Evolutionary conservation across 2,797 vertebrate genomes (phyloP), one percentile per base, ranked within the genome.

Genomic region (Picus viridis): DNA sequence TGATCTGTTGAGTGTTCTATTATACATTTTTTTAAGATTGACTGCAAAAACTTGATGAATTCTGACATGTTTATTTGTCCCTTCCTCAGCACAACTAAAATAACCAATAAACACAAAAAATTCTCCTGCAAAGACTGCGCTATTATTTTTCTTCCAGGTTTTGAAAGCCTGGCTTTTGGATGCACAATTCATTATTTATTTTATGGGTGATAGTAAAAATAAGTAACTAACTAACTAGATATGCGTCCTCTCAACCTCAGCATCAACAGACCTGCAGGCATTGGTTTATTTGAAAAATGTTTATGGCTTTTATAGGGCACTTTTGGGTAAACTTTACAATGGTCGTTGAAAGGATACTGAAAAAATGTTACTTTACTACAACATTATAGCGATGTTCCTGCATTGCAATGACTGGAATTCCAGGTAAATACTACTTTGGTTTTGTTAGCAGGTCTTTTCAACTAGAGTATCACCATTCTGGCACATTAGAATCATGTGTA

Each of bases 41-140:
- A 93, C 70, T 65, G n/a, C 22, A 67, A 70, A 34, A 65, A 90
- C 77, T 34, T 93, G 92, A 96, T 91, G 59, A 80, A 95, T 89
- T 56, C 23, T 92, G 93, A 92, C 91, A 85, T 67, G 34, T 93
- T 93, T 88, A 91, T 94, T 88, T 94, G 86, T 89, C 91, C 10
- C 29, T 73, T 88, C 43, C 32, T 12, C 15, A 69, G 57, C 17
- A 83, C 69, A 82, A 47, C 49, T 87, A 43, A 92, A 90, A 88
- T 32, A 94, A 80, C 24, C 15, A 61, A 68, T 87, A 93, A 80
- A 91, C 12, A 77, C 6, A 81, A 79, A 85, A 94, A 69, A 2
- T 10, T 68, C 24, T 65, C 29, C 32, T 82, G 10, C 20, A 79
- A 77, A 71, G n/a, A 58, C 1, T 47, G 53, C 57, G 47, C 29